A percentile compares a stretch with the other conserved stretches of the same genome.
These are phyloP conservation scores for Microplitis deprimator DNA, from an alignment of 2,888 invertebrate species.

Conservation along the genomic window DNA sequence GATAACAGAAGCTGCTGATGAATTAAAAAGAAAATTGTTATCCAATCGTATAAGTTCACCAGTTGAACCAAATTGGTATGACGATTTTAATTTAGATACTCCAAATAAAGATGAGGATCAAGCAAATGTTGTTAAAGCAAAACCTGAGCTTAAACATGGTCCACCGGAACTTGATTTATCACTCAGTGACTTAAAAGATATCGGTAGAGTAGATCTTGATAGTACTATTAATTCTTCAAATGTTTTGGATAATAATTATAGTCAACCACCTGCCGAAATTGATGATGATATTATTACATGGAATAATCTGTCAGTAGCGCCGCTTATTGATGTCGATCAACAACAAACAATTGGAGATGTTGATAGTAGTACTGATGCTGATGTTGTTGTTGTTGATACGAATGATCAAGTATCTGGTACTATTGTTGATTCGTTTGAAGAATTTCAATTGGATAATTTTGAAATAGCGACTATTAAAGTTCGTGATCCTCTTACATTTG, in stretches of 20 bases:
- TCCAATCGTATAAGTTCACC: constrained; percentile 57
- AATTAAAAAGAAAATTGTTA: constrained; percentile 63
- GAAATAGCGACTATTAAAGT: background rate
- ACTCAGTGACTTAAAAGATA: constrained; percentile 62
- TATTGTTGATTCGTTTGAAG: background rate
- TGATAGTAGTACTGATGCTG: background rate
- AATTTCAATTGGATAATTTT: background rate
- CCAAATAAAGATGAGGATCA: constrained; percentile 35
- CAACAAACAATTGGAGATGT: background rate
- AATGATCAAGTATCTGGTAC: background rate
- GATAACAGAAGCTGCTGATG: constrained; percentile 65
- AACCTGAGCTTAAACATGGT: constrained; percentile 59
- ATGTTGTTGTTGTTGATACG: background rate
- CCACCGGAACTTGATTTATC: constrained; percentile 62
- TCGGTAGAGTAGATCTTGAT: constrained; percentile 62
- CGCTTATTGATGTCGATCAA: background rate
- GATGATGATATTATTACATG: background rate
- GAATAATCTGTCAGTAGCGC: background rate
- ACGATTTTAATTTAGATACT: constrained; percentile 31
- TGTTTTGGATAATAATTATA: constrained; percentile 4
- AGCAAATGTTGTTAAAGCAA: constrained; percentile 46
- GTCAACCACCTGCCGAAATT: background rate
- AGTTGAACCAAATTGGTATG: constrained; percentile 52
- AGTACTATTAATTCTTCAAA: constrained; percentile 41
- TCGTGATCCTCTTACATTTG: background rate